phyloP scores from a whole-genome alignment of 2,113 vertebrate genomes.

The Xiphorhynchus elegans region DNA sequence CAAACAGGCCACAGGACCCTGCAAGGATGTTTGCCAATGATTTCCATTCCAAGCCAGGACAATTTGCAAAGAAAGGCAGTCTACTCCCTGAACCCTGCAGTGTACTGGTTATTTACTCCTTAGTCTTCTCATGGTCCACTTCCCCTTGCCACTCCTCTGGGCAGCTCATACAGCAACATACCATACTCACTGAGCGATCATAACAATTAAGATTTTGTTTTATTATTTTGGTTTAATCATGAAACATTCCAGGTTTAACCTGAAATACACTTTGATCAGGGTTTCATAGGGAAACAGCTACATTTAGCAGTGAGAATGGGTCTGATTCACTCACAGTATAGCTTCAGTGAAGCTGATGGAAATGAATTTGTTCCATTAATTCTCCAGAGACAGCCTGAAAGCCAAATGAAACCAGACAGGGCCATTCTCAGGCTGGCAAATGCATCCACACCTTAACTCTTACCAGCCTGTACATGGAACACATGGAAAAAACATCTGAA shows the following conservation, averaged over 20 bases:
- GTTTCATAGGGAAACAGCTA: background rate
- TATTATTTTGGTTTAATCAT: background rate
- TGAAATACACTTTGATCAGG: background rate
- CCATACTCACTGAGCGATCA: background rate
- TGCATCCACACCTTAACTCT: slow-evolving; percentile 18
- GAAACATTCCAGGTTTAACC: background rate
- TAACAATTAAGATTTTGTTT: background rate
- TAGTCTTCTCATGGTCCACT: background rate
- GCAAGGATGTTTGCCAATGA: background rate
- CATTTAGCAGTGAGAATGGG: slow-evolving; percentile 2
- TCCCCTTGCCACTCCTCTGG: background rate
- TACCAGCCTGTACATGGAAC: background rate
- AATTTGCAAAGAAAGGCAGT: background rate
- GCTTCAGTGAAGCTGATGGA: background rate
- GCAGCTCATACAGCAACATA: background rate
- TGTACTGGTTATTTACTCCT: background rate
- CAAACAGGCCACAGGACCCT: background rate
- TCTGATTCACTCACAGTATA: background rate
- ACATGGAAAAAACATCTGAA: background rate
- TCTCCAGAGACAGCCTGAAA: background rate
- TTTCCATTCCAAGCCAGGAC: background rate
- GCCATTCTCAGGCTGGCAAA: slow-evolving; percentile 16
- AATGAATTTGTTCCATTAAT: slow-evolving; percentile 45
- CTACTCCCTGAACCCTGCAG: background rate
- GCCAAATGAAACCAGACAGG: slow-evolving; percentile 42